Evolutionary conservation across 2,113 vertebrate species (phyloP).

Genomic region (Xiphophorus maculatus): DNA sequence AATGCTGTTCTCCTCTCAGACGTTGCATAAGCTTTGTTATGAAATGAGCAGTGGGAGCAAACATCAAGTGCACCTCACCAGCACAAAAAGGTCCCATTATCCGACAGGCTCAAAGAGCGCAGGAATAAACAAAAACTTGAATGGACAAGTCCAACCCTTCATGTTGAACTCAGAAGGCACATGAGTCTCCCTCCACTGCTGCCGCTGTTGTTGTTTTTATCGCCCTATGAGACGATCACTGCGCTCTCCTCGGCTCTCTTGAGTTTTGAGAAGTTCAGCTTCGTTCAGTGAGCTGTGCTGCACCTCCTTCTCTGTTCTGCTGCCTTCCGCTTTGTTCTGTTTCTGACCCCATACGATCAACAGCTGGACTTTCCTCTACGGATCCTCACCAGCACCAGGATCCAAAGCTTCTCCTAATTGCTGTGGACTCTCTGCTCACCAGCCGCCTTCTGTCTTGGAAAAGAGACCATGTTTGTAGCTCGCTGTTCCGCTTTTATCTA

Average conservation of each 20-base stretch:
- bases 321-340: slow-evolving; percentile 17
- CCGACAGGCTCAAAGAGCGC: slow-evolving; percentile 26
- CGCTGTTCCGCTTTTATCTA: slow-evolving; percentile 96
- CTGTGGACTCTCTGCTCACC: slow-evolving; percentile 74
- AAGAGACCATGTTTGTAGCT: slow-evolving; percentile 86
- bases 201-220: slow-evolving; percentile 51
- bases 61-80: slow-evolving; percentile 60
- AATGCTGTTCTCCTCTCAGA: slow-evolving; percentile 28
- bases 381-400: slow-evolving; percentile 18
- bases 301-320: slow-evolving; percentile 15
- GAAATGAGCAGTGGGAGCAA: slow-evolving; percentile 46
- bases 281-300: slow-evolving; percentile 24
- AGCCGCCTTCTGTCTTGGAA: slow-evolving; percentile 71
- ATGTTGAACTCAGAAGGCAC: slow-evolving; percentile 14
- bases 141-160: slow-evolving; percentile 19
- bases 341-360: slow-evolving; percentile 32
- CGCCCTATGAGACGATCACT: slow-evolving; percentile 56
- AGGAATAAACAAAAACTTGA: slow-evolving; percentile 21
- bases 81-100: slow-evolving; percentile 43
- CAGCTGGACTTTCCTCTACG: slow-evolving; percentile 44
- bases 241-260: slow-evolving; percentile 20
- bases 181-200: slow-evolving; percentile 8
- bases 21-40: slow-evolving; percentile 72
- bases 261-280: slow-evolving; percentile 39
- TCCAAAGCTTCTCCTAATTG: slow-evolving; percentile 76